Conservation (phyloP, 2,797 vertebrate genomes). For the Coracias cyanogaster region DNA sequence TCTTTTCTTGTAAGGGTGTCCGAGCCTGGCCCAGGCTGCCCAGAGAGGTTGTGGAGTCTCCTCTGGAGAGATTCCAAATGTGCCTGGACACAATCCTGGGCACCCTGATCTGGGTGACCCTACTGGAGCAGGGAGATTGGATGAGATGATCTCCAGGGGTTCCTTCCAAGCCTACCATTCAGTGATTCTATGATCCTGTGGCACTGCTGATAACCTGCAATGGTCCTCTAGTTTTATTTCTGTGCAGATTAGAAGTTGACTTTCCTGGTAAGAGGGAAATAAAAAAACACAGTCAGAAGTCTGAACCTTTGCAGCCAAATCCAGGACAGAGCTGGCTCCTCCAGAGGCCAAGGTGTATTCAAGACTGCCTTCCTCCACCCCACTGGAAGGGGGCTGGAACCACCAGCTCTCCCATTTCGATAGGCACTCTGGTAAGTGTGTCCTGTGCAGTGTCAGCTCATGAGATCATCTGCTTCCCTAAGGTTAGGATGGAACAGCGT, state of each 20-base stretch:
- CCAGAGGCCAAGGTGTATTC: not conserved
- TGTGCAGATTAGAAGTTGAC: not conserved
- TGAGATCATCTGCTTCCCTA: constrained; percentile 44
- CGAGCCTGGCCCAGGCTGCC: not conserved
- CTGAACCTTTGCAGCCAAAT: not conserved
- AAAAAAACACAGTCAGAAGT: not conserved
- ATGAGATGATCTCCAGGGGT: not conserved
- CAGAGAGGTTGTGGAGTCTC: not conserved
- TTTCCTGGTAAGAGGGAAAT: not conserved
- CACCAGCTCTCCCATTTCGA: not conserved
- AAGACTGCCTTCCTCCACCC: not conserved
- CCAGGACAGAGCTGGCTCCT: not conserved
- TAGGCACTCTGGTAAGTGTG: not conserved
- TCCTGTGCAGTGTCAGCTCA: not conserved
- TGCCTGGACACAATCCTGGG: no score
- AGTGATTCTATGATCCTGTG: not conserved
- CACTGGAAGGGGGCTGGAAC: not conserved
- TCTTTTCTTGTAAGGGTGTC: not conserved
- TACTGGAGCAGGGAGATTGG: not conserved
- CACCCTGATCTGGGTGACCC: not conserved
- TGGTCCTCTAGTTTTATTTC: not conserved
- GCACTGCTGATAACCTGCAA: not conserved
- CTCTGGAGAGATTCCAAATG: not conserved
- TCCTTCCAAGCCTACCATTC: not conserved
- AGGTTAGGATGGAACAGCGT: constrained; percentile 49